A percentile compares a stretch with the other conserved stretches of the same genome.
Evolutionary conservation across 2,797 vertebrate species (phyloP).

Genomic region (Pseudocheirus occidentalis): DNA sequence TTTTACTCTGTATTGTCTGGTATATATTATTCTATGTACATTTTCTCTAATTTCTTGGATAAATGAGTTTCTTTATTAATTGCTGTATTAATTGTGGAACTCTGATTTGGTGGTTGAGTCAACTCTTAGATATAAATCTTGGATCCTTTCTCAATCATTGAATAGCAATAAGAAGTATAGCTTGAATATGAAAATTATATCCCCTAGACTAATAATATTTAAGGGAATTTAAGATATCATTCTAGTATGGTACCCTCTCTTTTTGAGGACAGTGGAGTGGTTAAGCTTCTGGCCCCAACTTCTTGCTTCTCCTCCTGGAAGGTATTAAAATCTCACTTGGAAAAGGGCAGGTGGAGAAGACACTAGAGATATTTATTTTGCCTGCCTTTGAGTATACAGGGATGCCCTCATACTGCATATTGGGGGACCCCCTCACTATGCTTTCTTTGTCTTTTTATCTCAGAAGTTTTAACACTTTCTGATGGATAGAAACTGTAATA

Average conservation of each 20-base stretch:
- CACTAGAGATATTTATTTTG: background rate
- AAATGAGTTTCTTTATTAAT: background rate
- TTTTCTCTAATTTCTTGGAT: background rate
- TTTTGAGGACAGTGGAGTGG: background rate
- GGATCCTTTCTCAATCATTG: background rate
- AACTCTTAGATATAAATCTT: background rate
- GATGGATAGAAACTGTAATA: background rate
- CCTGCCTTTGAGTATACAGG: background rate
- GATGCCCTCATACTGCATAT: background rate
- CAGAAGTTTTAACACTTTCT: background rate
- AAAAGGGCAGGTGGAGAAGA: background rate
- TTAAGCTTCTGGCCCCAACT: background rate
- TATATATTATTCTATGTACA: background rate
- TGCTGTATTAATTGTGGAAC: background rate
- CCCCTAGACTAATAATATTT: background rate
- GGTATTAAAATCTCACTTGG: background rate
- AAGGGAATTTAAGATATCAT: background rate
- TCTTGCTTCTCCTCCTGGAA: background rate
- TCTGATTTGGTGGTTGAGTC: background rate
- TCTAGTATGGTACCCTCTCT: background rate
- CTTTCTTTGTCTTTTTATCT: background rate
- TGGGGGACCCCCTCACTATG: background rate
- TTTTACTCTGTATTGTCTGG: background rate
- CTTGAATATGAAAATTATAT: background rate
- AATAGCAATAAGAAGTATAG: background rate